phyloP scores from a whole-genome alignment of 2,888 invertebrate genomes.

The Lacanobia wlatinum region DNA sequence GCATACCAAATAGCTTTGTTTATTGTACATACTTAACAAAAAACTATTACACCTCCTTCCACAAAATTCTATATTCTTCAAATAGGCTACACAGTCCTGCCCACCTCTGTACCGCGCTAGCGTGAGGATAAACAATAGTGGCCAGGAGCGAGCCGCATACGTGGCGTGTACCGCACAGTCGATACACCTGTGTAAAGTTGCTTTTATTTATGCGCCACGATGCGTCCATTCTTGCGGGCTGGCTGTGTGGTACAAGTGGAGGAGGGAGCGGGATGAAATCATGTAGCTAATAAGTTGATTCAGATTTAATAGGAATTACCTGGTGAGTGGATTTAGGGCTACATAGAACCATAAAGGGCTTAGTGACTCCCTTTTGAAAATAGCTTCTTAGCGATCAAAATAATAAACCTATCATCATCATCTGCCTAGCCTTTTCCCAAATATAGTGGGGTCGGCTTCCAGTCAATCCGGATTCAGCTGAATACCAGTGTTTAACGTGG shows the following conservation, averaged over 20 bases:
- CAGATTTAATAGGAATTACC: too few species aligned
- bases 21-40: not conserved
- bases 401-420: too few species aligned
- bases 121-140: conserved; percentile 46
- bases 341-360: too few species aligned
- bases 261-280: conserved; percentile 45
- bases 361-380: too few species aligned
- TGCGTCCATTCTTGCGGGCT: conserved; percentile 68
- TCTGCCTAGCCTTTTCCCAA: too few species aligned
- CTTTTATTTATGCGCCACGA: conserved; percentile 82
- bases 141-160: conserved; percentile 59
- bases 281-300: too few species aligned
- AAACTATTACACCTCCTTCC: not conserved
- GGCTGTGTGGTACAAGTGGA: conserved; percentile 40
- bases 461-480: too few species aligned
- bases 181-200: conserved; percentile 82
- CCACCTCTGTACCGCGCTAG: conserved; percentile 9
- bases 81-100: conserved; percentile 5
- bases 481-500: too few species aligned
- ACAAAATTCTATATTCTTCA: not conserved
- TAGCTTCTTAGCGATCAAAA: too few species aligned
- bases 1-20: too few species aligned
- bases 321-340: too few species aligned
- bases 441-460: too few species aligned
- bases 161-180: conserved; percentile 74